These are phyloP conservation scores for Tor tambroides DNA, from an alignment of 2,113 vertebrate genomes.

Conservation along the genomic window DNA sequence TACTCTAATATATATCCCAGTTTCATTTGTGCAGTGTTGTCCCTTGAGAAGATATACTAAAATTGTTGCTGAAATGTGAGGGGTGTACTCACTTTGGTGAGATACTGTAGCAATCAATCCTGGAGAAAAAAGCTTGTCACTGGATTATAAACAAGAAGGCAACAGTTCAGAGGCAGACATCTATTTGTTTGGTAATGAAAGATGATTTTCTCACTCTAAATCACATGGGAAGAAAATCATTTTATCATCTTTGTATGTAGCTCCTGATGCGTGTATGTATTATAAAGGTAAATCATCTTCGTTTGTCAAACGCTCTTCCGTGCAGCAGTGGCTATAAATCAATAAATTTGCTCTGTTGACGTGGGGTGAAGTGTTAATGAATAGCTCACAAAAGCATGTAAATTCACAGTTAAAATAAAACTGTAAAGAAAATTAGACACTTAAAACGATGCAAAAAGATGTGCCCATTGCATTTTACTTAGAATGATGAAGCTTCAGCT, in stretches of 20 bases:
- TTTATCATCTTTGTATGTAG: conserved; percentile 1
- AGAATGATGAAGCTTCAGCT: neutral
- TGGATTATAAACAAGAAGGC: conserved; percentile 25
- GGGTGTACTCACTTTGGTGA: no score
- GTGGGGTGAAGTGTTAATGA: neutral
- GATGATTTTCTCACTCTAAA: neutral
- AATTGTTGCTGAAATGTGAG: no score
- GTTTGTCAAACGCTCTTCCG: neutral
- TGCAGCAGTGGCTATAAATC: neutral
- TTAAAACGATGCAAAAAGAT: neutral
- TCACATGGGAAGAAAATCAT: conserved; percentile 1
- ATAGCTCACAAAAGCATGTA: neutral
- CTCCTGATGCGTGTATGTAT: neutral
- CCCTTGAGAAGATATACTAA: no score
- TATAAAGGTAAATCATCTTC: conserved; percentile 19
- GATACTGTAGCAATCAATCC: conserved; percentile 23
- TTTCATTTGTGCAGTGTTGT: no score
- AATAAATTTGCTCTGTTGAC: neutral
- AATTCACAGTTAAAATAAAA: neutral
- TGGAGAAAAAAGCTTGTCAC: conserved; percentile 1
- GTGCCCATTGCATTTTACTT: neutral
- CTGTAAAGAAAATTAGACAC: neutral
- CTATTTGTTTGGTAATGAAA: conserved; percentile 32
- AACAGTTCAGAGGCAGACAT: neutral
- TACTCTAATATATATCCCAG: no score